Conservation (phyloP, 2,888 invertebrate species). For the Eupithecia pulchellata region DNA sequence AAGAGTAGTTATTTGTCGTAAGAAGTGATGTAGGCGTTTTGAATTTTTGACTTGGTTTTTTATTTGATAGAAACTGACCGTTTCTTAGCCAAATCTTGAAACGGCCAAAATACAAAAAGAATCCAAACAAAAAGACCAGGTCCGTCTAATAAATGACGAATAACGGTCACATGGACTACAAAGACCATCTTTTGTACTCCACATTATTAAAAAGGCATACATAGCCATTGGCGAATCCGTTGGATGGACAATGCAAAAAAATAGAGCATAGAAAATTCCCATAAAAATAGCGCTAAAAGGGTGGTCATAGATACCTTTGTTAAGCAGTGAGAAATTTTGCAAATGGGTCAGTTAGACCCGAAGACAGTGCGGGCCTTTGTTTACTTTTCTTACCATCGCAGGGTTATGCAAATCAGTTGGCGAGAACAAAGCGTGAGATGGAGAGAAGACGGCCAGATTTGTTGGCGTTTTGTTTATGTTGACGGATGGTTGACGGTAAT, state of each 20-base stretch:
- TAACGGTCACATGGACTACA: constrained; percentile 71
- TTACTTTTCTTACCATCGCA: constrained; percentile 60
- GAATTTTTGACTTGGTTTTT: not conserved
- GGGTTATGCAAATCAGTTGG: constrained; percentile 77
- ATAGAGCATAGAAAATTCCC: constrained; percentile 82
- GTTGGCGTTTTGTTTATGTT: constrained; percentile 42
- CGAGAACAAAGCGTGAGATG: constrained; percentile 64
- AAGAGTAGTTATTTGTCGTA: not conserved
- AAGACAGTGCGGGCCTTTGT: constrained; percentile 67
- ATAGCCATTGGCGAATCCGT: constrained; percentile 78
- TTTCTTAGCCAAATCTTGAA: constrained; percentile 12
- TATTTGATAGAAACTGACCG: not conserved
- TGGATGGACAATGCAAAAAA: constrained; percentile 82
- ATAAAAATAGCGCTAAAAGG: constrained; percentile 80
- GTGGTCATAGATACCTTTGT: constrained; percentile 71
- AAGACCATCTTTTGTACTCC: constrained; percentile 64
- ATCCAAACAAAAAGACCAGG: constrained; percentile 37
- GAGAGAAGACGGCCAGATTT: constrained; percentile 45
- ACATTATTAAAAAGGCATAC: constrained; percentile 75
- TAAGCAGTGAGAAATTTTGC: constrained; percentile 82
- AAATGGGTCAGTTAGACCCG: constrained; percentile 79
- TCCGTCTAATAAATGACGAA: constrained; percentile 52
- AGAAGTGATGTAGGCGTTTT: not conserved
- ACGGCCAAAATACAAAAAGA: constrained; percentile 28
- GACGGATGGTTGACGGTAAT: constrained; percentile 46